Evolutionary conservation across 2,797 vertebrate species (phyloP).

Genomic region (Benthosema pterotum): DNA sequence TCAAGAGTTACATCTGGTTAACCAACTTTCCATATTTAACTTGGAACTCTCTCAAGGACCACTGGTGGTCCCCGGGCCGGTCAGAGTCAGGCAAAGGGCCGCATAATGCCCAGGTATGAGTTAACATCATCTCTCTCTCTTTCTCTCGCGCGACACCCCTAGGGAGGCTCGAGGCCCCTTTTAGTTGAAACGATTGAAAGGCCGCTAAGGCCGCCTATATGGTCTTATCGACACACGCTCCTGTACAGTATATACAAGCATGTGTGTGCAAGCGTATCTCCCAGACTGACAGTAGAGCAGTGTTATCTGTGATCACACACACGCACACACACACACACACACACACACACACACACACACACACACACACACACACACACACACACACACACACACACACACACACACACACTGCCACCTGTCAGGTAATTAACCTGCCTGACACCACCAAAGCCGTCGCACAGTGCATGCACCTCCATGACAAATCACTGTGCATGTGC

Average conservation of each 20-base stretch:
- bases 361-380: constrained; percentile 41
- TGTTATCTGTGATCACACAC: constrained; percentile 51
- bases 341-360: constrained; percentile 33
- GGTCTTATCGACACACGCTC: not conserved
- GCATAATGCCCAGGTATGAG: too few relatives aligned
- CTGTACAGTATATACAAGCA: not conserved
- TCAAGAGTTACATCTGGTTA: too few relatives aligned
- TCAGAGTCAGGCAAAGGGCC: too few relatives aligned
- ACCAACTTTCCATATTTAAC: too few relatives aligned
- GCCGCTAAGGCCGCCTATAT: too few relatives aligned
- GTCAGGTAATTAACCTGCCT: constrained; percentile 81
- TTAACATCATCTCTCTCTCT: too few relatives aligned
- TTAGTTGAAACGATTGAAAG: too few relatives aligned
- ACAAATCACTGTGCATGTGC: too few relatives aligned
- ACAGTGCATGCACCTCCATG: not conserved
- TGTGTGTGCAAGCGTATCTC: not conserved
- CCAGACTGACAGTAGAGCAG: constrained; percentile 26
- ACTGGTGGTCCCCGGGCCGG: too few relatives aligned
- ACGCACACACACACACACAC: constrained; percentile 41
- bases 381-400: constrained; percentile 42
- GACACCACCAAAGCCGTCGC: constrained; percentile 50
- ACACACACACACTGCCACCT: constrained; percentile 74
- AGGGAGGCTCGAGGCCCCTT: too few relatives aligned
- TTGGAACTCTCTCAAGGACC: too few relatives aligned
- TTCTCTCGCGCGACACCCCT: too few relatives aligned